These are phyloP conservation scores for Rhagonycha fulva DNA, from an alignment of 2,888 invertebrate genomes.

Conservation along the genomic window DNA sequence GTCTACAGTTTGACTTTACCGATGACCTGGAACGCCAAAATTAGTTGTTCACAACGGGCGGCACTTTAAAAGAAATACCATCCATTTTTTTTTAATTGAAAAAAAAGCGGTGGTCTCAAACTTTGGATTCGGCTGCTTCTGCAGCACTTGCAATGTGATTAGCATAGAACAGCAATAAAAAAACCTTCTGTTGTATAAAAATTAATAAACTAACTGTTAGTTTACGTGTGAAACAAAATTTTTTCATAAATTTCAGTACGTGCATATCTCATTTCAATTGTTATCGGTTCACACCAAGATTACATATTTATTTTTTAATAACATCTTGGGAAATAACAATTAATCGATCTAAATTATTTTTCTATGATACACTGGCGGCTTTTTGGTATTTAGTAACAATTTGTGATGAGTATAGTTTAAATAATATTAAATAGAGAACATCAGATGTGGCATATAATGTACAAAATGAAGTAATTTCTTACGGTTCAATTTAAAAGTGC, in stretches of 20 bases:
- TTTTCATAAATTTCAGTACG: not conserved
- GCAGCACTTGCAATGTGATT: not conserved
- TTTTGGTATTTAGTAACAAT: not conserved
- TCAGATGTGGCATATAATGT: slow-evolving; percentile 41
- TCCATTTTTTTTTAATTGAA: not conserved
- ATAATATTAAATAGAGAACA: slow-evolving; percentile 4
- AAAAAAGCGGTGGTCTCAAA: not conserved
- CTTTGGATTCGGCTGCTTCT: not conserved
- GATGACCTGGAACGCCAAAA: slow-evolving; percentile 27
- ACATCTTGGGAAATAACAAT: not conserved
- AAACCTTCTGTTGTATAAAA: not conserved
- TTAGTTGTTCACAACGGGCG: slow-evolving; percentile 24
- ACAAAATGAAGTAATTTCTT: slow-evolving; percentile 47
- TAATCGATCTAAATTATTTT: not conserved
- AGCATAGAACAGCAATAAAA: not conserved
- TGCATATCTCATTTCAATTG: not conserved
- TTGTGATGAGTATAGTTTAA: not conserved
- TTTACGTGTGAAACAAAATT: not conserved
- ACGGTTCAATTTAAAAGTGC: slow-evolving; percentile 53
- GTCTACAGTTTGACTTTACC: slow-evolving; percentile 25
- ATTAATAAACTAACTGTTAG: not conserved
- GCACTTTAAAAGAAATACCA: slow-evolving; percentile 14
- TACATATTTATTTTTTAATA: not conserved
- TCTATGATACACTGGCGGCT: not conserved
- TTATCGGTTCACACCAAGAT: not conserved